A percentile compares a stretch with the other conserved stretches of the same genome.
Conservation (phyloP, 2,113 vertebrate genomes). For the Calonectris borealis region DNA sequence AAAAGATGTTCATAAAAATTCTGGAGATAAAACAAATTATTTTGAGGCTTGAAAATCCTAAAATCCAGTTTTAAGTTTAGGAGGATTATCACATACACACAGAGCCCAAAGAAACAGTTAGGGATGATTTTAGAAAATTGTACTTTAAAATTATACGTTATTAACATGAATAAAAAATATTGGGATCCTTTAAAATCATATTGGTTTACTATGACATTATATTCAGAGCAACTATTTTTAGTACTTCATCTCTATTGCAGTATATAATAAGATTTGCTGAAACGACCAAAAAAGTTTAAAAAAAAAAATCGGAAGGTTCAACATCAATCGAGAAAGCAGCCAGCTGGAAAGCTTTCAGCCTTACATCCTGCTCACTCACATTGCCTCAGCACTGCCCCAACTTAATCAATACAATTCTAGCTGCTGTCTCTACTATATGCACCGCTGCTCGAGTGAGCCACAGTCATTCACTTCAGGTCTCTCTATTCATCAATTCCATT, state of each 20-base stretch:
- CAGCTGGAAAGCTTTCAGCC: constrained; percentile 34
- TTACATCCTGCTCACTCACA: background rate
- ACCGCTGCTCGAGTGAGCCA: background rate
- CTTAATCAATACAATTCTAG: background rate
- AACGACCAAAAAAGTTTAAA: background rate
- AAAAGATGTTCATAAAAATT: background rate
- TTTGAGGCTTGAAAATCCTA: background rate
- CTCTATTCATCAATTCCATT: background rate
- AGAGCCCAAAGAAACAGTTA: background rate
- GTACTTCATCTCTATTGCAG: background rate
- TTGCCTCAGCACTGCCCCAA: background rate
- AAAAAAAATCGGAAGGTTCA: background rate
- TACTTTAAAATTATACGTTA: background rate
- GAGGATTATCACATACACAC: background rate
- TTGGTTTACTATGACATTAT: background rate
- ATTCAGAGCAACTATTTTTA: background rate
- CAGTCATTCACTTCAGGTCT: background rate
- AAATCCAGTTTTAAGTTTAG: background rate
- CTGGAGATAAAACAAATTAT: background rate
- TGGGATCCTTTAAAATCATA: background rate
- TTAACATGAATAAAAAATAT: background rate
- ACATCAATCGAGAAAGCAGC: background rate
- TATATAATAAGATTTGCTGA: background rate
- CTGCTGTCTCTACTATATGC: background rate
- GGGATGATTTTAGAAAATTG: background rate